Conservation (phyloP, 2,888 invertebrate genomes). For the Cloeon dipterum region DNA sequence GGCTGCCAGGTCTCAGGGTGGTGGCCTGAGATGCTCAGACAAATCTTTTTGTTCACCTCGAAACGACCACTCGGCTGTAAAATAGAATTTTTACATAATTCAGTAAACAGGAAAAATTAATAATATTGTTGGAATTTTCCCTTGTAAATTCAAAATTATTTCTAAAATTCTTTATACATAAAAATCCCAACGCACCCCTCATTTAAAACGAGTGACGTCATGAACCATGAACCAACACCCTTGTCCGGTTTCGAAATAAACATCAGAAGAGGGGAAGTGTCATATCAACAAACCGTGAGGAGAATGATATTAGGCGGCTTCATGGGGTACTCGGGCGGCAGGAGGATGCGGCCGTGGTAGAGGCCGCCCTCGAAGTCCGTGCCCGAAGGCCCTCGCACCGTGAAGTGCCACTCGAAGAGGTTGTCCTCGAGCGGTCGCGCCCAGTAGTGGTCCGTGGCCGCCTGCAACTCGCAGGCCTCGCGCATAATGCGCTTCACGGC, state of each 20-base stretch:
- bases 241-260: too few relatives aligned
- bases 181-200: too few relatives aligned
- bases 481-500: slow-evolving; percentile 86
- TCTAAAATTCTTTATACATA: too few relatives aligned
- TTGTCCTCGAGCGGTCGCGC: slow-evolving; percentile 85
- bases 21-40: slow-evolving; percentile 82
- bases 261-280: too few relatives aligned
- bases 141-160: too few relatives aligned
- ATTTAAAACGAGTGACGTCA: too few relatives aligned
- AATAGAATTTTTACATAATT: background rate
- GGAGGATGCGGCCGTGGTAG: slow-evolving; percentile 76
- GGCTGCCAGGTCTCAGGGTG: slow-evolving; percentile 98
- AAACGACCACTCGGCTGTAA: slow-evolving; percentile 76
- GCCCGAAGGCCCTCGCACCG: slow-evolving; percentile 68
- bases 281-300: slow-evolving; percentile 60
- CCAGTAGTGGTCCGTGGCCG: slow-evolving; percentile 72
- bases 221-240: too few relatives aligned
- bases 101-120: background rate
- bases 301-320: slow-evolving; percentile 89
- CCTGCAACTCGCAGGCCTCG: slow-evolving; percentile 67
- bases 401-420: slow-evolving; percentile 95
- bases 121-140: too few relatives aligned
- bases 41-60: slow-evolving; percentile 83
- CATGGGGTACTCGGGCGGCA: slow-evolving; percentile 92
- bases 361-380: slow-evolving; percentile 78